Base-by-base conservation (phyloP, 2,797 vertebrate species). In the Cygnus olor region DNA sequence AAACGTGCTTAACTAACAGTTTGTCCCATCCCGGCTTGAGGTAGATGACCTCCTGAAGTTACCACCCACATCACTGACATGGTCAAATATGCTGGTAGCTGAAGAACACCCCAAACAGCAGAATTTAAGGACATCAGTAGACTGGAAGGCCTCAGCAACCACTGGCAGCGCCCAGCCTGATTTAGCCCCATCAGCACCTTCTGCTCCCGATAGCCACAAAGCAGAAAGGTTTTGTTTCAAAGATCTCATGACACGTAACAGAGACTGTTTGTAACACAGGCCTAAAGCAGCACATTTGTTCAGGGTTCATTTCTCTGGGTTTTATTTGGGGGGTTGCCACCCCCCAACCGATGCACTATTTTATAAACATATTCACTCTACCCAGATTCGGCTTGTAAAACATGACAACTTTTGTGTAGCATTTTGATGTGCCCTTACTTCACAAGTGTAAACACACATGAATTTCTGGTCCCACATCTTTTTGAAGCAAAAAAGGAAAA, bases 401-500 rank as follows among this genome's bases (percentile, higher is more conserved):
- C 89, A 24, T 27, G 21, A 68, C 61, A 72, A 47, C 63, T 89
- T 85, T 28, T 38, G 66, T 32, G 76, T 17, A 24, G 58, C 65
- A 10, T 90, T 88, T 90, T 91, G 40, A 51, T 7, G 74, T 66
- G 65, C 79, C 90, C 84, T 92, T 45, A 86, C 80, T 94, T 82
- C 21, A 16, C 80, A 90, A 90, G 92, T 36, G 85, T 76, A 92
- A 96, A 96, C 88, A 81, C 81, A 79, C 7, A 3, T 14, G 78
- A 74, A 19, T 25, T 84, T 93, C 85, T 95, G 90, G 93, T 95
- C 93, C 96, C 80, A 38, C 42, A 79, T 51, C 81, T 90, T 93
- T 89, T 58, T 38, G 64, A 71, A 93, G 80, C 11, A 56, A 96
- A 94, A 57, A 57, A 45, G 40, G 76, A 21, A 68, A 80, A 72